Percentiles rank a stretch among this genome's conserved stretches.
Evolutionary conservation across 2,888 invertebrate species (phyloP).

Genomic region (Acleris cristana): DNA sequence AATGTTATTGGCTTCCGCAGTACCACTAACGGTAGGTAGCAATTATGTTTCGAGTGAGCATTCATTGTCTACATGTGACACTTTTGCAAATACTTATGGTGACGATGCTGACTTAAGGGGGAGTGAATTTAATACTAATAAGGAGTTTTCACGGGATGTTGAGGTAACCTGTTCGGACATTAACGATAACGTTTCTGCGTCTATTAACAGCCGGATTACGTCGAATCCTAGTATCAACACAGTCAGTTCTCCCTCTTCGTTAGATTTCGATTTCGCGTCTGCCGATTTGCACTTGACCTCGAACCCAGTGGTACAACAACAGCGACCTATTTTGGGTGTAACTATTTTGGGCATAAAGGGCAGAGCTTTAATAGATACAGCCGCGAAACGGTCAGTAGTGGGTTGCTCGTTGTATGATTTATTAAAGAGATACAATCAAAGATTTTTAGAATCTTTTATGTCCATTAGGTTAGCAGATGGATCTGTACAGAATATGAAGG

Average conservation of each 20-base stretch:
- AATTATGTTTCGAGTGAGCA: neutral
- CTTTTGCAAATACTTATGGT: neutral
- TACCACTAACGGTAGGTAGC: neutral
- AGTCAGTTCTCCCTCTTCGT: neutral
- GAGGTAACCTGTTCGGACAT: neutral
- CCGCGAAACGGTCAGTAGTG: neutral
- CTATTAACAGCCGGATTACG: neutral
- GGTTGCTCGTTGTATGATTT: neutral
- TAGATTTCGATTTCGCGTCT: neutral
- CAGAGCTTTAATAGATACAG: neutral
- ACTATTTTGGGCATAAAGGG: neutral
- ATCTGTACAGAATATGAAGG: neutral
- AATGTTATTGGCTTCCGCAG: neutral
- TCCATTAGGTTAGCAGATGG: slow-evolving; percentile 1
- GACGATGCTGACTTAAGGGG: slow-evolving; percentile 7
- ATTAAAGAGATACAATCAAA: neutral
- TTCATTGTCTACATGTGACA: slow-evolving; percentile 5
- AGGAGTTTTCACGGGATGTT: neutral
- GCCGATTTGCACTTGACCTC: neutral
- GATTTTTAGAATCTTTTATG: neutral
- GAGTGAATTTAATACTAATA: slow-evolving; percentile 9
- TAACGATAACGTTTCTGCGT: neutral
- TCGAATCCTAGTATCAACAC: neutral
- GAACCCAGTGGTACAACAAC: neutral
- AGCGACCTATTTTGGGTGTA: slow-evolving; percentile 3